These are phyloP conservation scores for Colostygia pectinataria DNA, from an alignment of 2,888 invertebrate genomes.

Conservation along the genomic window DNA sequence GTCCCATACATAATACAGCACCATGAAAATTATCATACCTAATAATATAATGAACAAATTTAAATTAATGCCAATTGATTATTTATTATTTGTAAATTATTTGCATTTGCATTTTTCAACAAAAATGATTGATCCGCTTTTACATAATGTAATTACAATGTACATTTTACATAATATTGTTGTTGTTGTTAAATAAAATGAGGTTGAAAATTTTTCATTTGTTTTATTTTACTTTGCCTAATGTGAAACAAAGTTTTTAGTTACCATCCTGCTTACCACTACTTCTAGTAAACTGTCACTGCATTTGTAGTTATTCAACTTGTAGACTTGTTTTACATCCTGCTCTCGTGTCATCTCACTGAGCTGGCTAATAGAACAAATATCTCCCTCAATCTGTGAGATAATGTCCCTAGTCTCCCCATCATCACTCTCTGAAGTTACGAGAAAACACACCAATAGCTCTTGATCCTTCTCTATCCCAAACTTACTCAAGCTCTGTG, in stretches of 20 bases:
- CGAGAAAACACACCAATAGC: conserved; percentile 62
- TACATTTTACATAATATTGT: conserved; percentile 77
- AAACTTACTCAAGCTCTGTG: conserved; percentile 85
- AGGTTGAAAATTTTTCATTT: conserved; percentile 36
- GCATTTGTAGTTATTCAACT: conserved; percentile 79
- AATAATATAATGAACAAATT: conserved; percentile 23
- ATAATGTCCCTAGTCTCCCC: conserved; percentile 65
- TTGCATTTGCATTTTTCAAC: conserved; percentile 54
- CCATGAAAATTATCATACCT: not conserved
- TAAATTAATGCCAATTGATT: conserved; percentile 23
- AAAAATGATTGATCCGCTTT: conserved; percentile 62
- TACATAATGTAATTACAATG: conserved; percentile 72
- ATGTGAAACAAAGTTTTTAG: conserved; percentile 83
- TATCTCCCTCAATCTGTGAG: conserved; percentile 79
- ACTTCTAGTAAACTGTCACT: conserved; percentile 76
- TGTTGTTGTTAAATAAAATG: conserved; percentile 78
- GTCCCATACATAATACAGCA: conserved; percentile 10
- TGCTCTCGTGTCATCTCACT: conserved; percentile 68
- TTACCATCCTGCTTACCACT: conserved; percentile 86
- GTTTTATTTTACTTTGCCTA: conserved; percentile 28
- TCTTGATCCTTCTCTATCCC: conserved; percentile 75
- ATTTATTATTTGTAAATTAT: conserved; percentile 22
- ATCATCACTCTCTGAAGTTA: conserved; percentile 42
- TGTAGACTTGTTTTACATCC: conserved; percentile 83
- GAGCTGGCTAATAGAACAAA: conserved; percentile 72